Base-by-base conservation (phyloP, 2,113 vertebrate species). In the Lamprotornis superbus region DNA sequence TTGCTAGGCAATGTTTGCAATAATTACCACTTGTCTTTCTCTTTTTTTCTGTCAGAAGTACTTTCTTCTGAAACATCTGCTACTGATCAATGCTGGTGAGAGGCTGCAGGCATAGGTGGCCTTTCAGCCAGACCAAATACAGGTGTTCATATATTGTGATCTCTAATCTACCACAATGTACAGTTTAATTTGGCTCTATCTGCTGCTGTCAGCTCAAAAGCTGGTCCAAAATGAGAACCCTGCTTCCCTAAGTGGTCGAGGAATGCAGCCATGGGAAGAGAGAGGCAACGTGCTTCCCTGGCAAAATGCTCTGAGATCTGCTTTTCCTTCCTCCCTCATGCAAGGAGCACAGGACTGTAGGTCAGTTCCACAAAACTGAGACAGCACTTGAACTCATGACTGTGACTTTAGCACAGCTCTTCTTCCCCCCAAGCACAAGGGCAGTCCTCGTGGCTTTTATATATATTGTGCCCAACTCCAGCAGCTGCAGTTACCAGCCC, bases 281-380 rank as follows among this genome's bases (percentile, higher is more conserved):
- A 33, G 31, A 37, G 37, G 56, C 35, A 63, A 46, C 1, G 5
- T 3, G 6, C 5, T 42, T 15, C 18, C 30, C 31, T 0, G 4
- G 4, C 1, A 1, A 1, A 31, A 15, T 1, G 1, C 56, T 30
- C 22, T 0, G 0, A 10, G 30, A 15, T 9, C 20, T 1, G 35
- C 3, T 16, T 33, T 47, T 47, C 74, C 49, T 44, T 53, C 59
- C 53, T 47, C 19, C 44, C 14, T 5, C 3, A 2, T 7, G 5
- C 0, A 0, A 39, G 18, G 27, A 71, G 33, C 60, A 15, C 56
- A 31, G 44, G 28, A 19, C 35, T 17, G 7, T 0, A 11, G 1
- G 19, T 16, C 9, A 30, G 31, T 37, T 37, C 46, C 9, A 11
- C 4, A 0, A 49, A 61, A 57, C 33, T 1, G 15, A 49, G 50